phyloP scores from a whole-genome alignment of 2,888 invertebrate genomes.

The Cepaea hortensis region DNA sequence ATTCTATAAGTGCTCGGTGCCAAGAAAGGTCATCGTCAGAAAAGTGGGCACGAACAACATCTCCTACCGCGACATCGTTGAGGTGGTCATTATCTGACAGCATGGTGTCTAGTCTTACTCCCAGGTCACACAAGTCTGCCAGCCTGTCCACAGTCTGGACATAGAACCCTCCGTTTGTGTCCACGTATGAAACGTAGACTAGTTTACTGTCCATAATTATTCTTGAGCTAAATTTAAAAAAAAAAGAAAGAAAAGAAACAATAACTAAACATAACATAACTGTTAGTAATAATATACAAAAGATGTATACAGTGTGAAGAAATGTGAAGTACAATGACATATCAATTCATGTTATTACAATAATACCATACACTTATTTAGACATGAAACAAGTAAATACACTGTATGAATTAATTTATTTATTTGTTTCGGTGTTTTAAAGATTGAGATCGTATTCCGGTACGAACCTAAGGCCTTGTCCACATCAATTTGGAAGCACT shows the following conservation, averaged over 20 bases:
- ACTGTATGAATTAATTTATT: no score
- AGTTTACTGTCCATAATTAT: background rate
- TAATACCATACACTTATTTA: no score
- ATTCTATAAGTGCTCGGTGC: slow-evolving; percentile 63
- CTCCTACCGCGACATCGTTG: slow-evolving; percentile 44
- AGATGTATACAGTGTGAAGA: no score
- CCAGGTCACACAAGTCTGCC: slow-evolving; percentile 54
- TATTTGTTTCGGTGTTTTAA: no score
- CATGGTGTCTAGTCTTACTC: slow-evolving; percentile 52
- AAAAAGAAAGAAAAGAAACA: background rate
- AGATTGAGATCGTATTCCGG: no score
- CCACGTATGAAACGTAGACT: slow-evolving; percentile 54
- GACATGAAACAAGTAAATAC: no score
- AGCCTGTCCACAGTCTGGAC: slow-evolving; percentile 56
- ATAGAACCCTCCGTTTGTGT: slow-evolving; percentile 59
- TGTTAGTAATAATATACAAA: no score
- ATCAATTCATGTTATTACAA: no score
- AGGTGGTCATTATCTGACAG: slow-evolving; percentile 28
- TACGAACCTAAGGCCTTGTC: no score
- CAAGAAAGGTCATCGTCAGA: slow-evolving; percentile 64
- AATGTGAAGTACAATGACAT: no score
- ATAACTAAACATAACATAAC: no score
- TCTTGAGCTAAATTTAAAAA: background rate
- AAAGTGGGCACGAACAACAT: slow-evolving; percentile 62
- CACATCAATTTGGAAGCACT: no score